Percentiles rank a stretch among this genome's conserved stretches.
Evolutionary conservation across 2,797 vertebrate genomes (phyloP).

Genomic region (Cygnus olor): DNA sequence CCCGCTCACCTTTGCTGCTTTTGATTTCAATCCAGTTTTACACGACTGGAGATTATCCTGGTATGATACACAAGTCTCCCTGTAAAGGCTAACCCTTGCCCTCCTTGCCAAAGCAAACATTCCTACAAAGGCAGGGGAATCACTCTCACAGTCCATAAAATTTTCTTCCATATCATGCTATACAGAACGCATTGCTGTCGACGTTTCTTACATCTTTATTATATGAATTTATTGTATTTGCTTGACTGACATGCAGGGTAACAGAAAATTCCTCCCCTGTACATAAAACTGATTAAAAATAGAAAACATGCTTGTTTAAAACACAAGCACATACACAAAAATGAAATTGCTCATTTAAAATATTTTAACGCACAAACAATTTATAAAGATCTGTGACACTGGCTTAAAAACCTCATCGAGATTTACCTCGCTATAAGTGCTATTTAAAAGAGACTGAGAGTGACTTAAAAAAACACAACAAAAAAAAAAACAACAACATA

Average conservation of each 20-base stretch:
- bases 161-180: background rate
- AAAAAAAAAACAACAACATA: too few species aligned
- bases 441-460: background rate
- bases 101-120: slow-evolving; percentile 23
- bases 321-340: background rate
- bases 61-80: background rate
- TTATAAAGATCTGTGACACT: background rate
- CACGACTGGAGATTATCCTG: background rate
- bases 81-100: slow-evolving; percentile 5
- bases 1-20: background rate
- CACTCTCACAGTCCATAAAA: background rate
- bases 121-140: background rate
- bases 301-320: background rate
- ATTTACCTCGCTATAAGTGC: background rate
- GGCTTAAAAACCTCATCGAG: background rate
- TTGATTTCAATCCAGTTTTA: background rate
- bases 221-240: background rate
- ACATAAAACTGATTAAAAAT: background rate
- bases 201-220: background rate
- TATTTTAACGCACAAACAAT: fast-evolving
- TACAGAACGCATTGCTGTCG: background rate
- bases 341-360: background rate
- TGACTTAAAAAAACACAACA: background rate
- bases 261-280: background rate
- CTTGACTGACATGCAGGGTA: background rate